These are phyloP conservation scores for Lagorchestes hirsutus DNA, from an alignment of 2,797 vertebrate genomes.

Conservation along the genomic window DNA sequence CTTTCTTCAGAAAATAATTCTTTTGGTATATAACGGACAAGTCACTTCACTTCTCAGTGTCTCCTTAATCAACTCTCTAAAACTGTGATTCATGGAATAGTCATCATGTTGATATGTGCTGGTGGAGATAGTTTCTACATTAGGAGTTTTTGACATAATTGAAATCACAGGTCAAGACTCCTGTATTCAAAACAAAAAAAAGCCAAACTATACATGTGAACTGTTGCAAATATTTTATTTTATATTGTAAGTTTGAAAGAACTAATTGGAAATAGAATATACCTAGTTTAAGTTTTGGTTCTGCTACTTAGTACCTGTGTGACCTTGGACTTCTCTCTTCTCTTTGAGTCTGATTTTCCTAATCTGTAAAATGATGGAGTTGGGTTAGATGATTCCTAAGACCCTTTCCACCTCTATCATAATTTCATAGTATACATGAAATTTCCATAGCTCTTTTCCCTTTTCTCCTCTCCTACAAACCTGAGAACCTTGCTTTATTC, in stretches of 20 bases:
- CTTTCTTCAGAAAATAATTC: not conserved
- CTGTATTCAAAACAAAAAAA: not conserved
- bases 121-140: not conserved
- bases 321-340: not conserved
- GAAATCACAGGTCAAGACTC: not conserved
- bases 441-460: not conserved
- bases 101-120: not conserved
- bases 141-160: not conserved
- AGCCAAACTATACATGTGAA: not conserved
- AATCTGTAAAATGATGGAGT: not conserved
- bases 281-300: not conserved
- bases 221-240: not conserved
- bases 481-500: not conserved
- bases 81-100: not conserved
- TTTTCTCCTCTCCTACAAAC: not conserved
- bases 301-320: not conserved
- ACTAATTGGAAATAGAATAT: not conserved
- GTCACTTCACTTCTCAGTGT: not conserved
- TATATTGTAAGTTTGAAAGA: not conserved
- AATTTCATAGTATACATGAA: not conserved
- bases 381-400: not conserved
- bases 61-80: not conserved
- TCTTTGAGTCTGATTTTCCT: not conserved
- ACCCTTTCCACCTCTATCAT: not conserved
- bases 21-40: not conserved